Base-by-base conservation (phyloP, 2,797 vertebrate species). In the Ceyx erithaca region DNA sequence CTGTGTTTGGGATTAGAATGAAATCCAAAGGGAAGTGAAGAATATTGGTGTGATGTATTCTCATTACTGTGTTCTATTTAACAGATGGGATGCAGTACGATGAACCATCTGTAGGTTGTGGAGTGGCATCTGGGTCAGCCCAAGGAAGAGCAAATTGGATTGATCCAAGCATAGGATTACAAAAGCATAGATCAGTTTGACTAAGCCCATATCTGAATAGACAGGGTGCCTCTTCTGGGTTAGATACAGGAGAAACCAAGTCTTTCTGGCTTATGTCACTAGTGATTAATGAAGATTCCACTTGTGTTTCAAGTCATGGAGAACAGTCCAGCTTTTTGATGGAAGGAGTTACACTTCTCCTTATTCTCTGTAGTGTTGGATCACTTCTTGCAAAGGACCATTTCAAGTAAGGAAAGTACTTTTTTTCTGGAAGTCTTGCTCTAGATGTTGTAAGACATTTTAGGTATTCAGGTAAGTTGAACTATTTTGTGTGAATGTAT, bases 61-160 rank as follows among this genome's bases (percentile, higher is more conserved):
- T 96, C 93, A 96, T 95, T 96, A 95, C 73, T 84, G 59, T 81
- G 89, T 87, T 95, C 90, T 78, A 35, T 80, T 92, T 94, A 94
- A 91, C 91, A 96, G 93, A 96, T 95, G 95, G 94, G 89, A 85
- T 91, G 91, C 89, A 85, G 77, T 92, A 92, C 12, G 77, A 87
- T 94, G 92, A 90, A 83, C 94, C 83, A 96, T 95, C 95, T 96
- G 95, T 94, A 96, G 94, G 95, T 96, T 94, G 89, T 80, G 73
- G 77, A 92, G 51, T 67, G 67, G 86, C 93, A 95, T 95, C 93
- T 95, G 85, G 91, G 83, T 96, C 94, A 96, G 40, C 85, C 45
- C 71, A 93, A 95, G 72, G 72, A 93, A 87, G 79, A 89, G 54
- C 16, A 95, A 94, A 92, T 88, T 83, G 40, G 66, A 79, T 57